A percentile compares a stretch with the other conserved stretches of the same genome.
phyloP scores from a whole-genome alignment of 2,797 vertebrate species.

The Sebastes itinus region DNA sequence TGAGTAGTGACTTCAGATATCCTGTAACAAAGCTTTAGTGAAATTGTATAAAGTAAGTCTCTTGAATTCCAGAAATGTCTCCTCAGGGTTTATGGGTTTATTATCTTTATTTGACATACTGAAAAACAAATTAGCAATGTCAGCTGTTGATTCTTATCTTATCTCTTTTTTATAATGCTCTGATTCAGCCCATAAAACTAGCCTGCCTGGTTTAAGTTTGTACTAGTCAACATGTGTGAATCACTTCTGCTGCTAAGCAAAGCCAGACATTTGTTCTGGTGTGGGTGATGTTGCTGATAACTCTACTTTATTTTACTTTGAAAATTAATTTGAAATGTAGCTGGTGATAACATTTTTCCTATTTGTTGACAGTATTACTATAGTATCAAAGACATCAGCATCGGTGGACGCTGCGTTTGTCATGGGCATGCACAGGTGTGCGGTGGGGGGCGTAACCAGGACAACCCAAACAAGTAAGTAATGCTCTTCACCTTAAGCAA shows the following conservation, averaged over 20 bases:
- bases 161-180: constrained; percentile 6
- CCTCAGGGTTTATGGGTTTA: not conserved
- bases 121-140: not conserved
- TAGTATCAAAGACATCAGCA: constrained; percentile 95
- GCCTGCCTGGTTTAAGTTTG: not conserved
- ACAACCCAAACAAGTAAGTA: constrained; percentile 75
- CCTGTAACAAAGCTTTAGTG: not conserved
- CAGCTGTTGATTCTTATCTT: constrained; percentile 13
- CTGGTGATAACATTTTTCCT: constrained; percentile 1
- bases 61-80: not conserved
- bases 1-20: not conserved
- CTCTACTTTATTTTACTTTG: not conserved
- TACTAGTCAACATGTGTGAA: constrained; percentile 17
- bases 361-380: constrained; percentile 89
- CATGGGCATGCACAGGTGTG: constrained; percentile 91
- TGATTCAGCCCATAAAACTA: constrained; percentile 31
- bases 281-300: constrained; percentile 22
- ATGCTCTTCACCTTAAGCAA: not conserved
- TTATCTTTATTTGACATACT: not conserved
- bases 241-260: constrained; percentile 17
- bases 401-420: constrained; percentile 93
- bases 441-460: constrained; percentile 61
- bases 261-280: constrained; percentile 30
- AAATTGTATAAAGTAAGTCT: not conserved
- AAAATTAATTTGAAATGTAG: not conserved